Evolutionary conservation across 2,797 vertebrate species (phyloP).

Genomic region (Sarcophilus harrisii): DNA sequence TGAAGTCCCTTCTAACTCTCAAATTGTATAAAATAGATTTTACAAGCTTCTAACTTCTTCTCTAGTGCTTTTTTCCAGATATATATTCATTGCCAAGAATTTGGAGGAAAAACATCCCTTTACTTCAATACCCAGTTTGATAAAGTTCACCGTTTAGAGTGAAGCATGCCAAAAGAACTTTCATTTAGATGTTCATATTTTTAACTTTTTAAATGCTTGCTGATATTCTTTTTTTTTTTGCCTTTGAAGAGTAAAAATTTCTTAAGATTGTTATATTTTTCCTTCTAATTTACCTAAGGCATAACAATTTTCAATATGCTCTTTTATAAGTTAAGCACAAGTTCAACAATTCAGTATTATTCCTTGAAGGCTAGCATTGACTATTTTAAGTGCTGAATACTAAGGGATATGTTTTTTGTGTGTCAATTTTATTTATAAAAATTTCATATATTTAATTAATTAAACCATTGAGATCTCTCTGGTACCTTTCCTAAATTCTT

Average conservation of each 20-base stretch:
- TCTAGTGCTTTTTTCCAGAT: background rate
- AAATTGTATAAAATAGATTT: background rate
- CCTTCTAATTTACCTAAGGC: background rate
- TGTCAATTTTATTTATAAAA: background rate
- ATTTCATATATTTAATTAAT: background rate
- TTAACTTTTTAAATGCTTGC: constrained; percentile 30
- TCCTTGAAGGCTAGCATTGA: background rate
- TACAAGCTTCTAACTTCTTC: background rate
- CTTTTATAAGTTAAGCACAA: constrained; percentile 1
- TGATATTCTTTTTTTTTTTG: constrained; percentile 42
- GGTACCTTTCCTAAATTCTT: background rate
- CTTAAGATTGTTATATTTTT: constrained; percentile 38
- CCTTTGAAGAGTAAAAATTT: background rate
- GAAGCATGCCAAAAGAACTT: background rate
- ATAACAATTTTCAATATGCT: background rate
- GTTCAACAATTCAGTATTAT: constrained; percentile 11
- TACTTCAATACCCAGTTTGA: background rate
- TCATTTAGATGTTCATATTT: constrained; percentile 9
- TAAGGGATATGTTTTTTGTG: background rate
- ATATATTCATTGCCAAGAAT: background rate
- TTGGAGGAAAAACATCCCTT: background rate
- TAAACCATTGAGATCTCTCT: background rate
- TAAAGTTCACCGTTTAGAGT: constrained; percentile 5
- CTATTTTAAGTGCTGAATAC: background rate
- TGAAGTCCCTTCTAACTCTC: background rate